Conservation (phyloP, 2,888 invertebrate genomes). For the Podotricha telesiphe region DNA sequence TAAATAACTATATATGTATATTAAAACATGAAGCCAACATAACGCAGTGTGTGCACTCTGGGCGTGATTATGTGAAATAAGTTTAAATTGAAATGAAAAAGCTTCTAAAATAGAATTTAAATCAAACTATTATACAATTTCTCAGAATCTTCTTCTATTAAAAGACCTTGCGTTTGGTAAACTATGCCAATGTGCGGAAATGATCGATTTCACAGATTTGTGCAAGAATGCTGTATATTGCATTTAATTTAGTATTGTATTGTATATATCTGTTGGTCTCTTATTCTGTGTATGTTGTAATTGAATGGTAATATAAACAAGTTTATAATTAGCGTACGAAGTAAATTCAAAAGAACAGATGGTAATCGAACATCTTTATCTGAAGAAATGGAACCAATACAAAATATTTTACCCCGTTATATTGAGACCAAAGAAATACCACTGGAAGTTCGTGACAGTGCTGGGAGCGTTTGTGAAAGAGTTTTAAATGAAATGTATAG, state of each 20-base stretch:
- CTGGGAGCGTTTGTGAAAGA: constrained; percentile 61
- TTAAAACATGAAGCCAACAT: too few species aligned
- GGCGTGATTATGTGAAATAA: too few species aligned
- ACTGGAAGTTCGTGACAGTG: constrained; percentile 60
- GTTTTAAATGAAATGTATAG: constrained; percentile 56
- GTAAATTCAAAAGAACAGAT: constrained; percentile 41
- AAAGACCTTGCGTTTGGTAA: constrained; percentile 63
- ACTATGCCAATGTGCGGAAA: constrained; percentile 50
- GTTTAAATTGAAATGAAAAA: constrained; percentile 25
- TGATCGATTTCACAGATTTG: constrained; percentile 52
- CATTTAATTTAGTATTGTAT: constrained; percentile 55
- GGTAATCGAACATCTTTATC: constrained; percentile 27
- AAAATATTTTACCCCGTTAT: constrained; percentile 60
- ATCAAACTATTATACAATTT: constrained; percentile 68
- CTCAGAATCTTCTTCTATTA: constrained; percentile 63
- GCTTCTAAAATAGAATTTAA: constrained; percentile 50
- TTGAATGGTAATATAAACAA: constrained; percentile 49
- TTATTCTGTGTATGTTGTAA: constrained; percentile 54
- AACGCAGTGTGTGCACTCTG: too few species aligned
- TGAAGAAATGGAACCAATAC: constrained; percentile 50
- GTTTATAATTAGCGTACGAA: constrained; percentile 42
- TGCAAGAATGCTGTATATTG: constrained; percentile 55
- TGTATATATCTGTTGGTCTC: constrained; percentile 52
- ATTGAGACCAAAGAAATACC: constrained; percentile 66
- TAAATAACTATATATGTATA: too few species aligned